Base-by-base conservation (phyloP, 92 coral and sea anemone species). In the Parazoanthus darwini region DNA sequence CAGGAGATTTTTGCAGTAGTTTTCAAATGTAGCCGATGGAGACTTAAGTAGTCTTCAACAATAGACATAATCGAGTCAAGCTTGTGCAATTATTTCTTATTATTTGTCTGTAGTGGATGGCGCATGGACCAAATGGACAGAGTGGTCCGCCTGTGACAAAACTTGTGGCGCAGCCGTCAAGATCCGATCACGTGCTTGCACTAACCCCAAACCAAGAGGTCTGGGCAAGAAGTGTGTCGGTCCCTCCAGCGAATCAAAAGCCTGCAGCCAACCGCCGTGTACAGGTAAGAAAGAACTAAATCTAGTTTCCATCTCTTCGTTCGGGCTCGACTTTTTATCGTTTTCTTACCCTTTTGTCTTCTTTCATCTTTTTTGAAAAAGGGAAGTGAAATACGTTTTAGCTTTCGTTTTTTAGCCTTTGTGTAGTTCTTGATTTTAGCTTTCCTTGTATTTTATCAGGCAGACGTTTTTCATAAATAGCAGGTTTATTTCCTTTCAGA, bases 161-260 rank as follows among this genome's bases (percentile, higher is more conserved):
- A 84, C 87, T 37, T 84, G 87, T 25, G 87, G 87, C 4, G 78
- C 87, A 29, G 87, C 78, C 66, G 65, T 84, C 36, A 71, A 43
- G 66, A 84, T 84, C 39, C 78, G 87, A 46, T 84, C 87, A 71
- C 87, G 87, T 43, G 58, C 78, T 16, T 84, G 87, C 15, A 84
- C 87, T 29, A 84, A 84, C 25, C 87, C 87, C 22, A 84, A 84
- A 22, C 87, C 87, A 11, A 84, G 87, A 59, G 87, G 87, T n/a
- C 79, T 84, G 66, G 87, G 87, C 23, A 84, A 84, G 59, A 71
- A 84, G 56, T 84, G 87, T 18, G 5, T 5, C 14, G 87, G 87
- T 7, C 65, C 25, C 74, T 38, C 87, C 5, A 84, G 78, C 39
- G 87, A 84, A 74, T 25, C 87, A 33, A 84, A 84, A 29, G 87